phyloP scores from a whole-genome alignment of 2,888 invertebrate genomes.

The Morpho helenor region DNA sequence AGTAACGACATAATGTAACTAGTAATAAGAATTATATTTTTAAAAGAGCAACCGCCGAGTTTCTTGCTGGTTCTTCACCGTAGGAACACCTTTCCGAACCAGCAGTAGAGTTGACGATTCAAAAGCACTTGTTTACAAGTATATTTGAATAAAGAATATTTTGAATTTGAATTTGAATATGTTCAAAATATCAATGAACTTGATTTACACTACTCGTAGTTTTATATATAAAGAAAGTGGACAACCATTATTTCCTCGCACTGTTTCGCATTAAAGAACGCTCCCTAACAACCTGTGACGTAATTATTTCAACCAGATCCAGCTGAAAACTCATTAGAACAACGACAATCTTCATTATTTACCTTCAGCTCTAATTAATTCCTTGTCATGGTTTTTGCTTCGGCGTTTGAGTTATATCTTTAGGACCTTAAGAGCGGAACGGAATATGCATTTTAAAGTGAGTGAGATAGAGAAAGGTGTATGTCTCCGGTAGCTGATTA shows the following conservation, averaged over 20 bases:
- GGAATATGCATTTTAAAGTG: conserved; percentile 27
- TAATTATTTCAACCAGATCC: conserved; percentile 60
- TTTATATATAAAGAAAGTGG: conserved; percentile 15
- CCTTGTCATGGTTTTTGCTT: conserved; percentile 80
- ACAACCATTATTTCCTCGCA: conserved; percentile 16
- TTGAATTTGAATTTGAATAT: not conserved
- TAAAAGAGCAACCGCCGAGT: too few species aligned
- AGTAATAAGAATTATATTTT: not conserved
- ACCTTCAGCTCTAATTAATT: conserved; percentile 78
- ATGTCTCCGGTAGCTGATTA: conserved; percentile 71
- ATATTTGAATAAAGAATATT: too few species aligned
- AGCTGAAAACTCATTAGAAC: conserved; percentile 72
- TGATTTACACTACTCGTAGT: too few species aligned
- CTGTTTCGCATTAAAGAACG: conserved; percentile 45
- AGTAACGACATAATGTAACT: too few species aligned
- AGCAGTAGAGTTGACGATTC: too few species aligned
- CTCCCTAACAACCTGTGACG: conserved; percentile 68
- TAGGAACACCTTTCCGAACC: too few species aligned
- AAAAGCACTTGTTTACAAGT: too few species aligned
- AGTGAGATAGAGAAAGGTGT: conserved; percentile 42
- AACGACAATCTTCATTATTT: conserved; percentile 78
- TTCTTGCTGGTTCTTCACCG: too few species aligned
- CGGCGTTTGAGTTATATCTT: conserved; percentile 72
- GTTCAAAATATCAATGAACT: not conserved
- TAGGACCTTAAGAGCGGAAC: conserved; percentile 47